A percentile compares a stretch with the other conserved stretches of the same genome.
Conservation (phyloP, 2,113 vertebrate species). For the Anoplopoma fimbria region DNA sequence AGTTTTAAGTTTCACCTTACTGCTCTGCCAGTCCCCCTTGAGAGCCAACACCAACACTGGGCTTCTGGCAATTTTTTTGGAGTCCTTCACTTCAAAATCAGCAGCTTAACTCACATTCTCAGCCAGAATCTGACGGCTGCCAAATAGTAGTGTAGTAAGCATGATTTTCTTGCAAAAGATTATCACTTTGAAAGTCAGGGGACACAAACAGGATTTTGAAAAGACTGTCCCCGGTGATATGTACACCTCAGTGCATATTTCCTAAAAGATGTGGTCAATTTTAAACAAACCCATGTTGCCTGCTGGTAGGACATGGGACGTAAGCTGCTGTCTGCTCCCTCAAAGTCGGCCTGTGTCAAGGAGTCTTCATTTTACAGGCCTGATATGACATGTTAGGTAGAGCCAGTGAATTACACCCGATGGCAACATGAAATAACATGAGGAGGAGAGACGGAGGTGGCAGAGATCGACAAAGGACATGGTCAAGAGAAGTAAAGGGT, state of each 20-base stretch:
- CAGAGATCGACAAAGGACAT: conserved; percentile 3
- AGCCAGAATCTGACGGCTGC: too few relatives aligned
- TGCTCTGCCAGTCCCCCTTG: too few relatives aligned
- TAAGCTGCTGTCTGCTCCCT: background rate
- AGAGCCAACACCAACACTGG: too few relatives aligned
- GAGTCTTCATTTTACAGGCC: background rate
- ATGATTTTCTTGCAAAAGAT: too few relatives aligned
- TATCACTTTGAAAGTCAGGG: too few relatives aligned
- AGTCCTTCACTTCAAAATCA: too few relatives aligned
- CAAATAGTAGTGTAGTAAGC: too few relatives aligned
- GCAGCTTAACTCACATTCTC: too few relatives aligned
- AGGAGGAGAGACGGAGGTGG: background rate
- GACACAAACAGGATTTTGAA: too few relatives aligned
- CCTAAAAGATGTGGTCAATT: background rate
- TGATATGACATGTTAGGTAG: conserved; percentile 13
- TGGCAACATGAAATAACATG: background rate
- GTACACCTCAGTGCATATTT: background rate
- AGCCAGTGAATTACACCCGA: conserved; percentile 14
- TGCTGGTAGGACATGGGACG: background rate
- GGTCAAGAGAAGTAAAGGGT: background rate
- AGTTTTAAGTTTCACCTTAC: too few relatives aligned
- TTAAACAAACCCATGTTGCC: background rate
- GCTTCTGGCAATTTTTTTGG: too few relatives aligned
- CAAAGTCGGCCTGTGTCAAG: background rate
- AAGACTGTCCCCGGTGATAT: background rate